These are phyloP conservation scores for Eulimnadia texana DNA, from an alignment of 1,140 invertebrate genomes.

Conservation along the genomic window DNA sequence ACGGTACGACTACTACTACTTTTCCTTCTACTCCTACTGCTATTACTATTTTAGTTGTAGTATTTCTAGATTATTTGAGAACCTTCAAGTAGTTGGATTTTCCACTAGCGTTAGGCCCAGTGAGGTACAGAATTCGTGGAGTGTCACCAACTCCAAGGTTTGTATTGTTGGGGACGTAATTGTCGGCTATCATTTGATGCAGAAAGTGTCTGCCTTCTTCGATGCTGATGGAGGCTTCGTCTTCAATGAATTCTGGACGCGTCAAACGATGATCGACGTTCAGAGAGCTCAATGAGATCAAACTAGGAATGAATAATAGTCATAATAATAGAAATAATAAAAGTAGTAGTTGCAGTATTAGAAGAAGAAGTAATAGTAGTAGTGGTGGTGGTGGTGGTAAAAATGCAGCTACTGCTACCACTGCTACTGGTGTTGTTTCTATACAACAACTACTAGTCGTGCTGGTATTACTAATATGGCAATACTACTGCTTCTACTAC, in stretches of 20 bases:
- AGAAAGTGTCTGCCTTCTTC: conserved; percentile 62
- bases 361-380: too few species aligned
- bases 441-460: too few species aligned
- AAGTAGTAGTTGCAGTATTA: too few species aligned
- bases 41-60: too few species aligned
- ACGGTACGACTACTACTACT: too few species aligned
- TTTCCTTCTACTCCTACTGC: too few species aligned
- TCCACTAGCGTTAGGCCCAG: conserved; percentile 78
- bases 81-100: conserved; percentile 86
- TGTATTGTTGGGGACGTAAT: conserved; percentile 59
- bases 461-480: too few species aligned
- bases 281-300: conserved; percentile 53
- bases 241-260: conserved; percentile 42
- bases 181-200: conserved; percentile 45
- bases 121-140: conserved; percentile 58
- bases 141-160: conserved; percentile 33
- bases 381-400: too few species aligned
- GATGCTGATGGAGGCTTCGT: conserved; percentile 46
- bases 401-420: too few species aligned
- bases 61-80: conserved; percentile 27
- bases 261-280: conserved; percentile 54
- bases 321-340: too few species aligned
- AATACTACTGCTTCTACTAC: too few species aligned
- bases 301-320: conserved; percentile 34
- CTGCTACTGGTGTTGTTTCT: too few species aligned